Evolutionary conservation across 2,113 vertebrate species (phyloP).

Genomic region (Phaethornis superciliosus): DNA sequence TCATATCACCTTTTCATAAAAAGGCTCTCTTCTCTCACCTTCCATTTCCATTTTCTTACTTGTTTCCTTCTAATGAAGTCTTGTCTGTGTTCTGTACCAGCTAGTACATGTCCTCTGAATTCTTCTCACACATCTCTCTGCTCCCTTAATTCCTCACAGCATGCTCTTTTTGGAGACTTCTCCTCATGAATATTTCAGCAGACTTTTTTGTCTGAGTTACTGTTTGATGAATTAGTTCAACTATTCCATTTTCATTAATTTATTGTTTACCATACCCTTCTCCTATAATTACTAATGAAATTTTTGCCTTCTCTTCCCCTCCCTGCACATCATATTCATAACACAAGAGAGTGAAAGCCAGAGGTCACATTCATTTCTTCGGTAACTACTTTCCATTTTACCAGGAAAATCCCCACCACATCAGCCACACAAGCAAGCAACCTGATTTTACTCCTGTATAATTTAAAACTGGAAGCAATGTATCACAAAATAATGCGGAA

Average conservation of each 20-base stretch:
- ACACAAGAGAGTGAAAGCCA: neutral
- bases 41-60: constrained; percentile 7
- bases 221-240: neutral
- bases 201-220: neutral
- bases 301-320: neutral
- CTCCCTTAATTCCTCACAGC: constrained; percentile 10
- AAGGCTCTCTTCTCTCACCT: neutral
- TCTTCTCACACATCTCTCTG: neutral
- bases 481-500: neutral
- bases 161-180: constrained; percentile 18
- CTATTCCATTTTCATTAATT: constrained; percentile 12
- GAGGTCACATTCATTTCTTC: neutral
- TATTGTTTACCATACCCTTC: neutral
- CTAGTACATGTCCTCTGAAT: neutral
- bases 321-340: neutral
- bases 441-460: neutral
- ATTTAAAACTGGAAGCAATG: neutral
- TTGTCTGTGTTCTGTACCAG: neutral
- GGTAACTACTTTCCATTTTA: neutral
- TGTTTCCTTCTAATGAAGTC: neutral
- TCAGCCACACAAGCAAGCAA: neutral
- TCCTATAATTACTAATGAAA: neutral
- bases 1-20: neutral
- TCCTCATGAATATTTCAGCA: constrained; percentile 56
- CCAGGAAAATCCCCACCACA: neutral